A percentile compares a stretch with the other conserved stretches of the same genome.
Conservation (phyloP, 2,113 vertebrate species). For the Tympanuchus pallidicinctus region DNA sequence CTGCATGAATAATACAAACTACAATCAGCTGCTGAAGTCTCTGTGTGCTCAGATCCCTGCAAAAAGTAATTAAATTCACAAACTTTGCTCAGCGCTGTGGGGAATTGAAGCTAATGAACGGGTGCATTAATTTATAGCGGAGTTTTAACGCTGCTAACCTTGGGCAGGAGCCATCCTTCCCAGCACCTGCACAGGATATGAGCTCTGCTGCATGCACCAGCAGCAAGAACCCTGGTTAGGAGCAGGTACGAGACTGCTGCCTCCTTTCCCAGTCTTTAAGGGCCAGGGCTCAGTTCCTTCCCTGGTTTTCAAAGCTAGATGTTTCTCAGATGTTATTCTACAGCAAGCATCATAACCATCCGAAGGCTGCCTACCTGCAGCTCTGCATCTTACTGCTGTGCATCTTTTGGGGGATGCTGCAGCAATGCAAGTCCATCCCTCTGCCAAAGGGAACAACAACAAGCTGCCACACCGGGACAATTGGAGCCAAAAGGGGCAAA, state of each 20-base stretch:
- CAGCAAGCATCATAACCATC: neutral
- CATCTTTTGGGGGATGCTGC: accelerated
- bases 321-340: neutral
- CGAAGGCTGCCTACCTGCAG: neutral
- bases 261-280: neutral
- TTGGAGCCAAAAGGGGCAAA: neutral
- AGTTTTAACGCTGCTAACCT: neutral
- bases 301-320: neutral
- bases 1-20: constrained; percentile 40
- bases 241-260: neutral
- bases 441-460: too few species aligned
- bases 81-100: constrained; percentile 23
- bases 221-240: neutral
- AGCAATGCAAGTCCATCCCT: accelerated
- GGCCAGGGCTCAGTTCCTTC: neutral
- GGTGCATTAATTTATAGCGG: neutral
- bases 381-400: neutral
- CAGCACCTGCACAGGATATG: neutral
- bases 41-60: neutral
- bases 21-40: constrained; percentile 20
- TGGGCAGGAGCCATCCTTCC: neutral
- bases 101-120: constrained; percentile 40
- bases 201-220: neutral
- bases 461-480: neutral
- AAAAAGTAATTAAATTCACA: constrained; percentile 69